Evolutionary conservation across 2,888 invertebrate genomes (phyloP), one percentile per base, ranked within the genome.

Genomic region (Aplocera efformata): DNA sequence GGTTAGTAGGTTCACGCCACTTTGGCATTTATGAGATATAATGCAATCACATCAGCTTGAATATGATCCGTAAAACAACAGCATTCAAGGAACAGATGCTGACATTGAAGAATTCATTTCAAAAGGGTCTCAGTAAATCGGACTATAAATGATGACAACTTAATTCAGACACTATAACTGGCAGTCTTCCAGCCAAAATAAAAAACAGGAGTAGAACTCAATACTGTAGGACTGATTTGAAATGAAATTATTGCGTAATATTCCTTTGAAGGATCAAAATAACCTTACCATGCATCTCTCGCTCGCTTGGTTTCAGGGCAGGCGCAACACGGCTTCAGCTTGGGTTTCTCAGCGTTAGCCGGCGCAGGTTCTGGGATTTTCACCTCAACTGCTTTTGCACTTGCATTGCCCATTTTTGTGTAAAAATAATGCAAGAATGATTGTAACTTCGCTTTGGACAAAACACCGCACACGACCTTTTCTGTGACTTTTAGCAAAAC

Each of bases 281-380:
- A 82, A 79, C 79, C 84, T 90, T 90, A 98, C 98, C 98, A 98
- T 53, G 93, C 92, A 89, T 98, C 98, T 65, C 98, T 89, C 21
- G 85, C 93, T 80, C 91, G 92, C 79, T 97, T 98, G 0, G 98
- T 98, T 85, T 98, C 98, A 0, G 98, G 98, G 79, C 98, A 98
- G 2, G 98, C 98, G 89, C 98, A 98, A 68, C 98, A 98, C 2
- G 98, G 94, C 73, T 98, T 98, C 48, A 96, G 84, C 71, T 96
- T 96, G 30, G 94, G 93, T 60, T 94, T 93, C 30, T 90, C 90
- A 6, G 84, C 79, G 7, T 75, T 71, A 6, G 79, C 78, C 11
- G 73, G 61, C 10, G 60, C 72, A 27, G 75, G 69, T 33, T 75
- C 79, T 0, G 67, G 58, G 1, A 67, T 56, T 61, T 84, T 82